Evolutionary conservation across 2,113 vertebrate genomes (phyloP), one percentile per base, ranked within the genome.

Genomic region (Columbina picui): DNA sequence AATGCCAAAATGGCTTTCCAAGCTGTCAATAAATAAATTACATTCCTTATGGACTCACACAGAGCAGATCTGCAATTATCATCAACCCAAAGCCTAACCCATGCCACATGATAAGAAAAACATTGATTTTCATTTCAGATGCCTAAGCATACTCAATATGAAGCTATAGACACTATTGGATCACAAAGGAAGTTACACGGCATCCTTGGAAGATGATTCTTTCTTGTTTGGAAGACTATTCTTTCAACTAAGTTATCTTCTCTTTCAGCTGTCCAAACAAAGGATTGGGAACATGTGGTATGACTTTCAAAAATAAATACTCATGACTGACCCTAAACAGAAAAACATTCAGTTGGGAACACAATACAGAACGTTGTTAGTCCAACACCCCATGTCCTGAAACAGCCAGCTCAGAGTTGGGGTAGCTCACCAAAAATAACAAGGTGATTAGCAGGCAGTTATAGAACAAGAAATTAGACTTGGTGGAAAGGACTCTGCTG

Each of bases 181-280:
- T 61, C 57, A 84, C 52, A 77, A 92, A 91, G 29, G 43, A 84
- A 85, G 21, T 50, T 65, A 92, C 82, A 94, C 14, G 39, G 25
- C 50, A 76, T 21, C 41, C 83, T 96, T 87, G 60, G 85, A 95
- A 96, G 71, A 93, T 15, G 39, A 52, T 52, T 81, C 12, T 78
- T 94, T 91, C 47, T 63, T 87, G 34, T 80, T 71, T 93, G 77
- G 93, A 94, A 93, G 75, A 76, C 29, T 80, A 5, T 73, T 83
- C 64, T 93, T 95, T 80, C 64, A 53, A 63, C 43, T 60, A 60
- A 85, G 68, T 69, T 81, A 81, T 88, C 85, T 90, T 84, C 76
- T 82, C 73, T 94, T 85, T 87, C 94, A 97, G 94, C 96, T 96
- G 92, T 94, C 92, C 91, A 96, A 96, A 97, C 84, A 97, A 94